These are phyloP conservation scores for Bimastos eiseni DNA, from an alignment of 2,888 invertebrate genomes.

Conservation along the genomic window DNA sequence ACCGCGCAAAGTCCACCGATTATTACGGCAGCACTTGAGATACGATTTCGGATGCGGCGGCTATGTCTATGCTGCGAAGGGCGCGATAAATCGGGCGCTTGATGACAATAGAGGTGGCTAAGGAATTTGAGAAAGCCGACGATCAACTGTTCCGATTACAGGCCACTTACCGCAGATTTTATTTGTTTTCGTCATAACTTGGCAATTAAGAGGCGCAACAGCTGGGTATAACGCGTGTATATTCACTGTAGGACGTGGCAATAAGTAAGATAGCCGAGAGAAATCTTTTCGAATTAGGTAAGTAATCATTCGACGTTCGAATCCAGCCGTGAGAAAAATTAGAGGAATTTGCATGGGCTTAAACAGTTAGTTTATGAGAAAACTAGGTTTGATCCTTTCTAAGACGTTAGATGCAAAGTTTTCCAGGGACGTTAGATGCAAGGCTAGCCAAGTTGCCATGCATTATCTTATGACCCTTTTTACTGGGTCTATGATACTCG, in stretches of 20 bases:
- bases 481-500: too few relatives aligned
- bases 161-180: background rate
- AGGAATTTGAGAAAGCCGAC: background rate
- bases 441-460: too few relatives aligned
- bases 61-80: background rate
- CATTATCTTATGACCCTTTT: too few relatives aligned
- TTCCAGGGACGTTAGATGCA: too few relatives aligned
- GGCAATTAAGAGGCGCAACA: background rate
- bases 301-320: background rate
- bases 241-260: background rate
- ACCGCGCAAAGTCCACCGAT: slow-evolving; percentile 5
- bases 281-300: background rate
- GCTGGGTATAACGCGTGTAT: background rate
- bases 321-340: background rate
- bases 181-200: background rate
- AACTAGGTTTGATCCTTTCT: background rate
- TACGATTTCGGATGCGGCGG: background rate
- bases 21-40: slow-evolving; percentile 1
- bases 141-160: background rate
- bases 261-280: background rate
- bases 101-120: background rate
- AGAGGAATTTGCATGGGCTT: background rate
- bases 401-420: background rate
- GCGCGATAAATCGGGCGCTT: background rate
- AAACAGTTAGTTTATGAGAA: background rate